Percentiles rank a stretch among this genome's conserved stretches.
phyloP scores from a whole-genome alignment of 2,888 invertebrate species.

The Philereme transversata region DNA sequence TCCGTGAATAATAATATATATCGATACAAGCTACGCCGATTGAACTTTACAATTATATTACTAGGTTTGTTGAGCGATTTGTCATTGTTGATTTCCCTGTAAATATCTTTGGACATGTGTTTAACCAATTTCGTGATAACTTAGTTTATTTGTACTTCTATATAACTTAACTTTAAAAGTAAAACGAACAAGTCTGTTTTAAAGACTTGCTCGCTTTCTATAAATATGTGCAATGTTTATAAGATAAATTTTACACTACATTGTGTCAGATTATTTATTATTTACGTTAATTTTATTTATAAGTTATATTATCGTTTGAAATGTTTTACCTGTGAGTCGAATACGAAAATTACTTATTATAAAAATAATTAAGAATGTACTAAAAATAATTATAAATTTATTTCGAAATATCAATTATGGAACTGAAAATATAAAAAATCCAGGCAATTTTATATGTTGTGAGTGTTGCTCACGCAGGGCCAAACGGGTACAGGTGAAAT shows the following conservation, averaged over 20 bases:
- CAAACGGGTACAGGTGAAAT: too few relatives aligned
- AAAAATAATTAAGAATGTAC: neutral
- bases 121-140: slow-evolving; percentile 11
- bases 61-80: slow-evolving; percentile 6
- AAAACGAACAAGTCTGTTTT: slow-evolving; percentile 62
- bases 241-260: slow-evolving; percentile 10
- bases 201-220: slow-evolving; percentile 52
- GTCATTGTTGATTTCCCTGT: slow-evolving; percentile 3
- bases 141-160: slow-evolving; percentile 10
- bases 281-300: slow-evolving; percentile 21
- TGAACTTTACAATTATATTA: slow-evolving; percentile 6
- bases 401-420: too few relatives aligned
- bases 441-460: too few relatives aligned
- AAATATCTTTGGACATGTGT: slow-evolving; percentile 14
- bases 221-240: slow-evolving; percentile 17
- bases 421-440: too few relatives aligned
- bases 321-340: slow-evolving; percentile 2
- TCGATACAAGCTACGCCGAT: neutral
- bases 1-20: neutral
- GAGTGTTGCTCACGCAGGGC: too few relatives aligned
- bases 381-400: too few relatives aligned
- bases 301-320: slow-evolving; percentile 14
- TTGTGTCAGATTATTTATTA: slow-evolving; percentile 19
- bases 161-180: slow-evolving; percentile 3
- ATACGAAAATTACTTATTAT: slow-evolving; percentile 6